These are phyloP conservation scores for Sitta europaea DNA, from an alignment of 2,113 vertebrate species.

Conservation along the genomic window DNA sequence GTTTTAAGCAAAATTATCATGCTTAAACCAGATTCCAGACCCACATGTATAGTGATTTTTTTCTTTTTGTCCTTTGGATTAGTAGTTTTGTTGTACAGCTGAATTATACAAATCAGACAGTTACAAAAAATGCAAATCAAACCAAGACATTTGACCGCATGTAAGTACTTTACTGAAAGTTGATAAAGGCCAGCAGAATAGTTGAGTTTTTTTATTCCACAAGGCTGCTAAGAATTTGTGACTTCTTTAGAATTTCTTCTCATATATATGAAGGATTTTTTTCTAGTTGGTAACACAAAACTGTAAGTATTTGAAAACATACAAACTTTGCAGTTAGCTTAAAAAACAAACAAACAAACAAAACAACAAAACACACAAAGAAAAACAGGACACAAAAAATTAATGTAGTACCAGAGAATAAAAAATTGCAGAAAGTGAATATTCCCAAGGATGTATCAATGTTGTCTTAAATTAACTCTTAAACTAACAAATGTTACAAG, in stretches of 20 bases:
- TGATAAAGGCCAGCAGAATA: neutral
- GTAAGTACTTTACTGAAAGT: neutral
- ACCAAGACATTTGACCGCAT: neutral
- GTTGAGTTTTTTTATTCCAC: neutral
- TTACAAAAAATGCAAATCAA: neutral
- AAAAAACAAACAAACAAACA: neutral
- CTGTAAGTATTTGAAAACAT: neutral
- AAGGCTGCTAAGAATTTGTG: neutral
- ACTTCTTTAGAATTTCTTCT: neutral
- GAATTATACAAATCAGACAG: neutral
- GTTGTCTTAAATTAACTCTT: too few relatives aligned
- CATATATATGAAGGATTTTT: neutral
- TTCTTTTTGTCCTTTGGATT: neutral
- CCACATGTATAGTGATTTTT: neutral
- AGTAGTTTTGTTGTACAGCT: neutral
- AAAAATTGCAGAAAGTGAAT: neutral
- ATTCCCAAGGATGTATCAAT: neutral
- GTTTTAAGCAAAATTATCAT: neutral
- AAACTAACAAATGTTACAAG: neutral
- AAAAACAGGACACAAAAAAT: neutral
- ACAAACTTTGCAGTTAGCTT: neutral
- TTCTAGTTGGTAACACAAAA: neutral
- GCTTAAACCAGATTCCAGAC: neutral
- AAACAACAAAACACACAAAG: neutral
- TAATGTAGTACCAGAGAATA: neutral